Evolutionary conservation across 35 echinoderm and acorn worm species (phyloP).

Genomic region (Ptychodera flava): DNA sequence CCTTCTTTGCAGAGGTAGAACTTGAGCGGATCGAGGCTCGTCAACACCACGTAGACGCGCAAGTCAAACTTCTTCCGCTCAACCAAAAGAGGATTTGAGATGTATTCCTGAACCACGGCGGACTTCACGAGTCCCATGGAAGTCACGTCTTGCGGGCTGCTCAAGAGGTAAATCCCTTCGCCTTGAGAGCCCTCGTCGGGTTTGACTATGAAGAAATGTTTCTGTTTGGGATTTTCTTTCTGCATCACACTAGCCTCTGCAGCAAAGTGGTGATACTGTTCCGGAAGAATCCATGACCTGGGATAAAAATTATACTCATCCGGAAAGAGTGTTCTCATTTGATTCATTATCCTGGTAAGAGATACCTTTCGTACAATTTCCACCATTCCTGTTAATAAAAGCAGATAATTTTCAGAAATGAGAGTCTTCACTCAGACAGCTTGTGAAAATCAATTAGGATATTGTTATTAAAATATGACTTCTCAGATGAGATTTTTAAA

Average conservation of each 20-base stretch:
- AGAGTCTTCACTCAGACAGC: neutral
- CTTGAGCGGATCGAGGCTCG: constrained; percentile 46
- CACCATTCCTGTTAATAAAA: constrained; percentile 33
- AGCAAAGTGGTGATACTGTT: constrained; percentile 62
- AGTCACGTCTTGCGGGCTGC: constrained; percentile 50
- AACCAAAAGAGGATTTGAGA: constrained; percentile 51
- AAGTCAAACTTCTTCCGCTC: constrained; percentile 80
- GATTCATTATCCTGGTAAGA: constrained; percentile 73
- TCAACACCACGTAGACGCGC: constrained; percentile 57
- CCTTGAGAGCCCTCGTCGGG: constrained; percentile 64
- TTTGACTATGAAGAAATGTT: constrained; percentile 72
- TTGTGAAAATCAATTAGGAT: neutral
- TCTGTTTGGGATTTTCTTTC: constrained; percentile 47
- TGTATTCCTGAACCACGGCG: constrained; percentile 65
- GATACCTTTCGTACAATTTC: constrained; percentile 68
- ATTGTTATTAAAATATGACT: no score
- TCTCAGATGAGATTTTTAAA: neutral
- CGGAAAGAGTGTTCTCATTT: constrained; percentile 74
- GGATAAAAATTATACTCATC: constrained; percentile 70
- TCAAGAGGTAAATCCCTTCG: constrained; percentile 70
- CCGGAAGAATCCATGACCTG: constrained; percentile 66
- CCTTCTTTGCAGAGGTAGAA: constrained; percentile 71
- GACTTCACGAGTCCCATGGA: constrained; percentile 35
- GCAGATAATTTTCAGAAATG: neutral
- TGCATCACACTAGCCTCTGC: constrained; percentile 26